Evolutionary conservation across 2,888 invertebrate species (phyloP).

Genomic region (Spicauda simplicius): DNA sequence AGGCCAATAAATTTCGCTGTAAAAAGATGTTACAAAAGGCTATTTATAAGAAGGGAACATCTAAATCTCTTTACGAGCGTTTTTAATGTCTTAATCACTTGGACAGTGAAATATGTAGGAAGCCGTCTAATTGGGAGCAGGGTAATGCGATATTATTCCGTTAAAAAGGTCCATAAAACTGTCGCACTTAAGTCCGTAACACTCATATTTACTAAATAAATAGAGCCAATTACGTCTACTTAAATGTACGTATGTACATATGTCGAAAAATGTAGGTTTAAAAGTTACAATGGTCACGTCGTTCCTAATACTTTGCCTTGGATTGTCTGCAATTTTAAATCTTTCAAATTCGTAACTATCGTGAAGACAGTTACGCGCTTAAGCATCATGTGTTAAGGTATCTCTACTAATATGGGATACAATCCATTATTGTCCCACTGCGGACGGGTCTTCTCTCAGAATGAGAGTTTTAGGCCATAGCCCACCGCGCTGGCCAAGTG

Average conservation of each 20-base stretch:
- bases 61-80: slow-evolving; percentile 13
- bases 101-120: slow-evolving; percentile 27
- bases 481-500: too few species aligned
- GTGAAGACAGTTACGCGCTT: slow-evolving; percentile 49
- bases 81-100: slow-evolving; percentile 18
- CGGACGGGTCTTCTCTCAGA: too few species aligned
- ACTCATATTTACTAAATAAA: slow-evolving; percentile 24
- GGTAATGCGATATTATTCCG: slow-evolving; percentile 16
- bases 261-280: slow-evolving; percentile 49
- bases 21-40: neutral
- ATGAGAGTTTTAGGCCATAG: too few species aligned
- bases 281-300: slow-evolving; percentile 52
- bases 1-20: too few species aligned
- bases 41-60: neutral
- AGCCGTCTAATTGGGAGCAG: slow-evolving; percentile 31
- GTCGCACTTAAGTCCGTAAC: slow-evolving; percentile 17
- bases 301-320: slow-evolving; percentile 56
- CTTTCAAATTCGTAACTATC: slow-evolving; percentile 57
- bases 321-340: slow-evolving; percentile 54
- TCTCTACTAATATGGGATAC: too few species aligned
- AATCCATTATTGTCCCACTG: too few species aligned
- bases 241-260: too few species aligned
- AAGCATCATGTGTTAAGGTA: slow-evolving; percentile 43
- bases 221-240: slow-evolving; percentile 57
- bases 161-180: slow-evolving; percentile 13